phyloP scores from a whole-genome alignment of 2,888 invertebrate species.

The Caenorhabditis sp. region DNA sequence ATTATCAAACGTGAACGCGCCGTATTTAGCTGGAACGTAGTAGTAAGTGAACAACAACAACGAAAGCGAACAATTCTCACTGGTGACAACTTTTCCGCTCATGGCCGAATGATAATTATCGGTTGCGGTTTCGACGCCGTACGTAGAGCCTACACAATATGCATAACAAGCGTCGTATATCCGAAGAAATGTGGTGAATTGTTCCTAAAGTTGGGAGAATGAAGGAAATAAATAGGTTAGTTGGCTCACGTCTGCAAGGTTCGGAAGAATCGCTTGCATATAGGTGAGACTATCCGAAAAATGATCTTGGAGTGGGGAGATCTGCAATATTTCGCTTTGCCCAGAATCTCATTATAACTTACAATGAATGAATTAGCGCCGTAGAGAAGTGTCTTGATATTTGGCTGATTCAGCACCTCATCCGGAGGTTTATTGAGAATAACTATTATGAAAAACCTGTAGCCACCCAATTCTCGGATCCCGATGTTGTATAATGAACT shows the following conservation, averaged over 20 bases:
- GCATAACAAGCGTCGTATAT: conserved; percentile 56
- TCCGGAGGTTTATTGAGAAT: conserved; percentile 37
- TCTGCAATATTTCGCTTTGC: conserved; percentile 13
- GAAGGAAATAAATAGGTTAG: background rate
- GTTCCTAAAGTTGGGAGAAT: conserved; percentile 16
- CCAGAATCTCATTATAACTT: background rate
- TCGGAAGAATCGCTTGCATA: conserved; percentile 31
- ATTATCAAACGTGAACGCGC: conserved; percentile 34
- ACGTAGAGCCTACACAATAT: conserved; percentile 45
- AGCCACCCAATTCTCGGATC: conserved; percentile 13
- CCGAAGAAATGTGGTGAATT: conserved; percentile 29
- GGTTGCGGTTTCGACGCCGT: conserved; percentile 29
- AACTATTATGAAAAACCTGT: conserved; percentile 30
- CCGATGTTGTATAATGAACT: conserved; percentile 22
- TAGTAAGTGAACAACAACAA: background rate
- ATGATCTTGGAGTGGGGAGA: conserved; percentile 21
- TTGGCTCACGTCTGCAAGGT: conserved; percentile 9
- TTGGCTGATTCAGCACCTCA: conserved; percentile 34
- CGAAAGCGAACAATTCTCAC: background rate
- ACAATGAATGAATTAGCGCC: conserved; percentile 44
- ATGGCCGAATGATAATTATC: conserved; percentile 38
- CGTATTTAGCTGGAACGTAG: conserved; percentile 44
- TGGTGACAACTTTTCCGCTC: conserved; percentile 32
- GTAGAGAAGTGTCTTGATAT: conserved; percentile 33
- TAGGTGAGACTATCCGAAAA: conserved; percentile 12